These are phyloP conservation scores for Hydrophis major DNA, from an alignment of 2,797 vertebrate species.

Conservation along the genomic window DNA sequence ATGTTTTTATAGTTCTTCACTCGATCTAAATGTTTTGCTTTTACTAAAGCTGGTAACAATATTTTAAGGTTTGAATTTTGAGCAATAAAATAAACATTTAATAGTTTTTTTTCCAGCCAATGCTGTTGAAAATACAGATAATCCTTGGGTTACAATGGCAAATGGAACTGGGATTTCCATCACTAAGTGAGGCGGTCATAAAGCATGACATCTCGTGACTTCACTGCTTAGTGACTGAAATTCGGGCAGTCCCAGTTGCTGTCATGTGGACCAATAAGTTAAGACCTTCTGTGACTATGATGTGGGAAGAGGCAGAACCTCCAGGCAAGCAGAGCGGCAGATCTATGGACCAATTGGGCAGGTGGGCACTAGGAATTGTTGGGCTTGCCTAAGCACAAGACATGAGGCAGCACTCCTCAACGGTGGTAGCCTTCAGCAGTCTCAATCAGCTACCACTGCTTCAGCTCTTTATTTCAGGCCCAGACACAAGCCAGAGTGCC, in stretches of 20 bases:
- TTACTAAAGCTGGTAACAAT: neutral
- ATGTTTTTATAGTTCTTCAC: neutral
- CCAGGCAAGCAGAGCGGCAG: neutral
- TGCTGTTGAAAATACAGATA: neutral
- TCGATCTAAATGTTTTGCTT: neutral
- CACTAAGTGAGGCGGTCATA: neutral
- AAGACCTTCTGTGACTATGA: neutral
- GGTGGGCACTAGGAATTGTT: neutral
- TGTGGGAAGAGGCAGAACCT: neutral
- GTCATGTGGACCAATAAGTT: neutral
- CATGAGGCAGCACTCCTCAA: neutral
- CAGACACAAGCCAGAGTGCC: neutral
- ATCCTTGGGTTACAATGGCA: neutral
- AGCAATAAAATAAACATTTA: neutral
- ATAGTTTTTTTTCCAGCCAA: neutral
- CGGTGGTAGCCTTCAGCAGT: neutral
- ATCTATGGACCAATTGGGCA: neutral
- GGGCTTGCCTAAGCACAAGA: neutral
- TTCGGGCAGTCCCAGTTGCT: neutral
- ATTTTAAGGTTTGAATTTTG: neutral
- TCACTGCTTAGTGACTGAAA: neutral
- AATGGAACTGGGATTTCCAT: neutral
- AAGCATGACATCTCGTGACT: neutral
- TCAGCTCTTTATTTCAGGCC: neutral
- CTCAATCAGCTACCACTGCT: neutral